Conservation (phyloP, 2,888 invertebrate genomes). For the Branchinecta sandiegonensis region DNA sequence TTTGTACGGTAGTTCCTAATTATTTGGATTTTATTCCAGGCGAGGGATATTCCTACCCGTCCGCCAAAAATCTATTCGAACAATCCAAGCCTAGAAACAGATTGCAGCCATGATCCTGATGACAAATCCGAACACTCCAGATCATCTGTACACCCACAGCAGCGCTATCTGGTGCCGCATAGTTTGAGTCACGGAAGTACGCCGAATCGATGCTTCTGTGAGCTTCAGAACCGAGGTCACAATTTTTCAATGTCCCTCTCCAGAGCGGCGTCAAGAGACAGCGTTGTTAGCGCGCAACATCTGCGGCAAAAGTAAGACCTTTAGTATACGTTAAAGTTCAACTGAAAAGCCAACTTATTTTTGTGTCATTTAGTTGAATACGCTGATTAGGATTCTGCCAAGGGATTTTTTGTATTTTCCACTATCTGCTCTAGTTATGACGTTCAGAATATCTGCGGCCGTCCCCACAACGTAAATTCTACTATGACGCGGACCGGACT, state of each 20-base stretch:
- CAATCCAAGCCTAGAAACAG: background rate
- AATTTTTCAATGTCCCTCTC: background rate
- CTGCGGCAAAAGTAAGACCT: slow-evolving; percentile 9
- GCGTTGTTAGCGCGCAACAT: background rate
- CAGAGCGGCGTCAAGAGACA: slow-evolving; percentile 7
- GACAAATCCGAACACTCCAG: background rate
- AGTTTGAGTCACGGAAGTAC: slow-evolving; percentile 8
- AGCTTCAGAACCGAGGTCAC: background rate
- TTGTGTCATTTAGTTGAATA: too few species aligned
- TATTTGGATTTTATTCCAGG: too few species aligned
- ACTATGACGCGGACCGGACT: too few species aligned
- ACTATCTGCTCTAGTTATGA: too few species aligned
- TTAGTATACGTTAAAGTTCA: background rate
- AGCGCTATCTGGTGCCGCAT: slow-evolving; percentile 3
- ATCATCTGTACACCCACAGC: slow-evolving; percentile 4
- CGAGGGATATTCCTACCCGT: too few species aligned
- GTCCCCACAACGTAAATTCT: too few species aligned
- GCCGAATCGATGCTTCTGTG: background rate
- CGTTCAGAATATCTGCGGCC: too few species aligned
- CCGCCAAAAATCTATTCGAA: background rate
- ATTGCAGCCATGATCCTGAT: background rate
- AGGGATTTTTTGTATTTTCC: too few species aligned
- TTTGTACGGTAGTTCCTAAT: too few species aligned
- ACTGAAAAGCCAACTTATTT: too few species aligned
- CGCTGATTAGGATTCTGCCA: too few species aligned